Evolutionary conservation across 2,888 invertebrate species (phyloP).

Genomic region (Luperina nickerlii): DNA sequence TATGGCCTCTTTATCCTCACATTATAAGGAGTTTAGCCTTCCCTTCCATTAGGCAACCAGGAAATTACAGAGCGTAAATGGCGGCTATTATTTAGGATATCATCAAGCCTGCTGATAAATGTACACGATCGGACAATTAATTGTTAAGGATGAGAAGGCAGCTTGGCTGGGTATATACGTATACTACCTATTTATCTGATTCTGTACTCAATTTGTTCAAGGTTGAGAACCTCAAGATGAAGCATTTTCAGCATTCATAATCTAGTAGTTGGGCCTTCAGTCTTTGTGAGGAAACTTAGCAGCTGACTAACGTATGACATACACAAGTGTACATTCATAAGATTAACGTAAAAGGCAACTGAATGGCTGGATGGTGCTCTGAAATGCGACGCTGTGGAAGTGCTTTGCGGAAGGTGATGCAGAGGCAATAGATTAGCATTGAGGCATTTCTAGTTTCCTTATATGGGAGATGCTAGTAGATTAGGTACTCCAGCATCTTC

Average conservation of each 20-base stretch:
- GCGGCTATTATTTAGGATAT: slow-evolving; percentile 65
- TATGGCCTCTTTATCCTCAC: slow-evolving; percentile 21
- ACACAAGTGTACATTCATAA: slow-evolving; percentile 19
- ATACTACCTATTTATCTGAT: not conserved
- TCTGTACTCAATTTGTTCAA: slow-evolving; percentile 16
- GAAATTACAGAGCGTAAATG: slow-evolving; percentile 60
- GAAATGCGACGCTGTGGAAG: slow-evolving; percentile 21
- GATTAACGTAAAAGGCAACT: not conserved
- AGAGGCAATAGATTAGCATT: not conserved
- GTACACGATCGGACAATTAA: slow-evolving; percentile 61
- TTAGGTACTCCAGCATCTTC: not conserved
- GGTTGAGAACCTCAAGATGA: slow-evolving; percentile 5
- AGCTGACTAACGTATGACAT: slow-evolving; percentile 16
- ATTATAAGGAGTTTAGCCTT: slow-evolving; percentile 50
- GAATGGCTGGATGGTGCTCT: slow-evolving; percentile 29
- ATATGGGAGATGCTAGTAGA: not conserved
- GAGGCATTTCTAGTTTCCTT: slow-evolving; percentile 1
- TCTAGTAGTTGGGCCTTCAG: slow-evolving; percentile 1
- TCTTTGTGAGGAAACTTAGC: slow-evolving; percentile 4
- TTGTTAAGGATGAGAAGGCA: slow-evolving; percentile 42
- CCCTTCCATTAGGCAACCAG: slow-evolving; percentile 57
- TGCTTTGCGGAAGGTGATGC: not conserved
- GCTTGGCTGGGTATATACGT: not conserved
- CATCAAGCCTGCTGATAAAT: slow-evolving; percentile 63
- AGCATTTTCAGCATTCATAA: slow-evolving; percentile 22